Evolutionary conservation across 2,113 vertebrate genomes (phyloP).

Genomic region (Calyptommatus sinebrachiatus): DNA sequence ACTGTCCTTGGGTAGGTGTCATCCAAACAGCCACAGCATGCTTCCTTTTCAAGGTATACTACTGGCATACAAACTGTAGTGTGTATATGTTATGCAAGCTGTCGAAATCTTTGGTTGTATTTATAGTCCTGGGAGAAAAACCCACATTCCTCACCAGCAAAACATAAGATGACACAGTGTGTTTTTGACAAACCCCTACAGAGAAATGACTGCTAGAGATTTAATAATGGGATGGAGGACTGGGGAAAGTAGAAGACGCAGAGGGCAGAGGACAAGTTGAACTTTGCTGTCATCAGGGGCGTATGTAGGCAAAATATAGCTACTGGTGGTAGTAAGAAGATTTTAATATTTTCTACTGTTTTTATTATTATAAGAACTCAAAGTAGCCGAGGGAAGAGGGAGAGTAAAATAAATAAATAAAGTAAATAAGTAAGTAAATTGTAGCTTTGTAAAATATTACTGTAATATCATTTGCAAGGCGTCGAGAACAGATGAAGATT

Average conservation of each 20-base stretch:
- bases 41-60: neutral
- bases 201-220: neutral
- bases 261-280: neutral
- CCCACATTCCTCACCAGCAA: no score
- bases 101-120: neutral
- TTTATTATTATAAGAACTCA: no score
- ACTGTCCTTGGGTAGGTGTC: neutral
- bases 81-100: neutral
- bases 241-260: neutral
- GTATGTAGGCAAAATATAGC: no score
- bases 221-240: neutral
- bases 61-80: neutral
- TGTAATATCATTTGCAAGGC: no score
- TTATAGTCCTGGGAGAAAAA: neutral
- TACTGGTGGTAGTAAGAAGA: no score
- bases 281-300: no score
- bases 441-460: no score
- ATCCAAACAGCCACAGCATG: neutral
- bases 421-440: no score
- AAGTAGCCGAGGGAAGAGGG: no score
- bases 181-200: neutral
- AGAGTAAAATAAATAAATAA: no score
- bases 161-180: neutral
- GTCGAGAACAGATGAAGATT: no score
- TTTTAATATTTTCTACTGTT: no score